Conservation (phyloP, 2,888 invertebrate genomes). For the Parapristionchus giblindavisi region DNA sequence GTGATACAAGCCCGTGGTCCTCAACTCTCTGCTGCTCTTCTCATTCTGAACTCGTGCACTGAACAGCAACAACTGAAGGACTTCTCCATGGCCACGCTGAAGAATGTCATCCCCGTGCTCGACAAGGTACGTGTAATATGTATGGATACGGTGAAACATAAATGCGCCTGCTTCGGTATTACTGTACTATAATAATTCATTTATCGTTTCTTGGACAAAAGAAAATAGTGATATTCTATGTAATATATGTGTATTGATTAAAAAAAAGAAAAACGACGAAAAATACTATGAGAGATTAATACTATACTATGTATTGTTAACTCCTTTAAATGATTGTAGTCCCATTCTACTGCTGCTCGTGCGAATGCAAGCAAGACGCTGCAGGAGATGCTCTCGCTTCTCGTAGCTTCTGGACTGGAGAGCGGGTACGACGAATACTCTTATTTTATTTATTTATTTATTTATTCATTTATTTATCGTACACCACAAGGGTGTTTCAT, state of each 20-base stretch:
- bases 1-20: conserved; percentile 28
- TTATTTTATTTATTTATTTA: too few relatives aligned
- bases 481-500: too few relatives aligned
- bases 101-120: conserved; percentile 56
- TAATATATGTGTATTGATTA: neutral
- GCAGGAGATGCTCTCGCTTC: conserved; percentile 54
- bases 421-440: conserved; percentile 45
- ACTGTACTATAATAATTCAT: too few relatives aligned
- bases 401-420: conserved; percentile 53
- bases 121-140: conserved; percentile 53
- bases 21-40: conserved; percentile 26
- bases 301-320: neutral
- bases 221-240: neutral
- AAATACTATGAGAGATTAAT: neutral
- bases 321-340: conserved; percentile 3
- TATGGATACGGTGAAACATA: neutral
- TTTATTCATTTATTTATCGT: too few relatives aligned
- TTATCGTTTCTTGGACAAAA: neutral
- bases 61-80: conserved; percentile 45
- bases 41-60: conserved; percentile 29
- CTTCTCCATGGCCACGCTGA: conserved; percentile 47
- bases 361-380: conserved; percentile 58
- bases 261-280: neutral
- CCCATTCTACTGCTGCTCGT: conserved; percentile 44
- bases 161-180: too few relatives aligned